phyloP scores from a whole-genome alignment of 1,140 invertebrate genomes.

The Probaryconus sp. region DNA sequence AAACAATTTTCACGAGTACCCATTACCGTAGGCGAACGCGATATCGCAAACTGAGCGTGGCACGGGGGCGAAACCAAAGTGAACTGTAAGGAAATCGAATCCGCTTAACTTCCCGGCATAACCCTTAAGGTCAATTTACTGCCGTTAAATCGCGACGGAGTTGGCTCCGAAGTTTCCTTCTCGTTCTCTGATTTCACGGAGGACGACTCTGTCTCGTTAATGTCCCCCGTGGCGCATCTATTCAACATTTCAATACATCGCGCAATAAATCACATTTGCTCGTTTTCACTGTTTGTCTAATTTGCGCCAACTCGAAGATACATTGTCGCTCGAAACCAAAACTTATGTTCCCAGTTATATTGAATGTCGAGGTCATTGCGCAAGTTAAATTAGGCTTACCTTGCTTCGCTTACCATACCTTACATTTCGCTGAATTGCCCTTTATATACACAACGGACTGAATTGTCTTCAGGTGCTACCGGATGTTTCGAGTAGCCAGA shows the following conservation, averaged over 20 bases:
- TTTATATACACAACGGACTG: too few relatives aligned
- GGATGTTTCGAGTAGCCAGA: too few relatives aligned
- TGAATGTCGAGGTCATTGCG: background rate
- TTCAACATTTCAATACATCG: slow-evolving; percentile 28
- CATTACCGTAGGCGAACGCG: slow-evolving; percentile 39
- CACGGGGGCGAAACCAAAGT: slow-evolving; percentile 29
- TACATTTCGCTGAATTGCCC: too few relatives aligned
- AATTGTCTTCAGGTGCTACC: too few relatives aligned
- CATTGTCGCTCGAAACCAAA: background rate
- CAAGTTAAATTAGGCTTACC: too few relatives aligned
- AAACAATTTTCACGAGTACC: slow-evolving; percentile 43
- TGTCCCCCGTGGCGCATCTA: slow-evolving; percentile 49
- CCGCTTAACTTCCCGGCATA: slow-evolving; percentile 54
- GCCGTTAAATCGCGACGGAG: slow-evolving; percentile 46
- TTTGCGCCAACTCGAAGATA: background rate
- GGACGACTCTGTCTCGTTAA: slow-evolving; percentile 50
- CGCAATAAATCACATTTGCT: slow-evolving; percentile 32
- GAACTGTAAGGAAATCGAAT: slow-evolving; percentile 59
- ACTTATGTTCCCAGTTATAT: background rate
- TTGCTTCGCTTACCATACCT: too few relatives aligned
- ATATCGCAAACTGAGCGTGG: slow-evolving; percentile 42
- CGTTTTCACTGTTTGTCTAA: slow-evolving; percentile 13
- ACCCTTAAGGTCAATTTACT: slow-evolving; percentile 63
- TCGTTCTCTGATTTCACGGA: slow-evolving; percentile 55
- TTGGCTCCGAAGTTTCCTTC: slow-evolving; percentile 48